Conservation (phyloP, 92 coral and sea anemone species). For the Epizoanthus illoricatus region DNA sequence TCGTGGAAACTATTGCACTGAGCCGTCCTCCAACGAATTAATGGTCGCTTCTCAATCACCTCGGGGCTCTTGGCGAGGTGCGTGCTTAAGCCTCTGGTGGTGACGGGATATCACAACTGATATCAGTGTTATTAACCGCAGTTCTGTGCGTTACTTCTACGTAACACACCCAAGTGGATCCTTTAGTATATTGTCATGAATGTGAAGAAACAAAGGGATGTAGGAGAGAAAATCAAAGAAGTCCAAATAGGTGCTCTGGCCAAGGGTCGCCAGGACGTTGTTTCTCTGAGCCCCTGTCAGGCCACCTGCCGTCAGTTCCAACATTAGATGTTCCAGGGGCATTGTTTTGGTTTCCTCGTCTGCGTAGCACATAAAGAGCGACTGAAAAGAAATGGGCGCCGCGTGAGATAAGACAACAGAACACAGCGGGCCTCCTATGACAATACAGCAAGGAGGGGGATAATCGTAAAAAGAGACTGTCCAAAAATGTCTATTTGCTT, state of each 20-base stretch:
- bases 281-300: constrained; percentile 61
- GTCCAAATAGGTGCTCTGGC: constrained; percentile 77
- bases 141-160: neutral
- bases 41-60: neutral
- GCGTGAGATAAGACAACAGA: neutral
- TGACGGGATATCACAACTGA: neutral
- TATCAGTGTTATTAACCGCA: neutral
- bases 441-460: too few species aligned
- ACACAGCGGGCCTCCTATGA: neutral
- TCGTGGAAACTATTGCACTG: too few species aligned
- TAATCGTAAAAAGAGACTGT: too few species aligned
- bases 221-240: constrained; percentile 92
- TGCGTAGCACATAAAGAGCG: constrained; percentile 87
- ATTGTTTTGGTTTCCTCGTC: constrained; percentile 85
- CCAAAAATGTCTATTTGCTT: neutral
- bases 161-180: constrained; percentile 31
- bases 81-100: neutral
- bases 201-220: constrained; percentile 84
- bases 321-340: constrained; percentile 80
- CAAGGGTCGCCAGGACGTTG: constrained; percentile 64
- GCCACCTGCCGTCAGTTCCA: constrained; percentile 88
- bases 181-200: constrained; percentile 46
- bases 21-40: too few species aligned
- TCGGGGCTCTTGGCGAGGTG: neutral
- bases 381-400: constrained; percentile 46